phyloP scores from a whole-genome alignment of 2,888 invertebrate genomes.

The Choristoneura rosaceana region DNA sequence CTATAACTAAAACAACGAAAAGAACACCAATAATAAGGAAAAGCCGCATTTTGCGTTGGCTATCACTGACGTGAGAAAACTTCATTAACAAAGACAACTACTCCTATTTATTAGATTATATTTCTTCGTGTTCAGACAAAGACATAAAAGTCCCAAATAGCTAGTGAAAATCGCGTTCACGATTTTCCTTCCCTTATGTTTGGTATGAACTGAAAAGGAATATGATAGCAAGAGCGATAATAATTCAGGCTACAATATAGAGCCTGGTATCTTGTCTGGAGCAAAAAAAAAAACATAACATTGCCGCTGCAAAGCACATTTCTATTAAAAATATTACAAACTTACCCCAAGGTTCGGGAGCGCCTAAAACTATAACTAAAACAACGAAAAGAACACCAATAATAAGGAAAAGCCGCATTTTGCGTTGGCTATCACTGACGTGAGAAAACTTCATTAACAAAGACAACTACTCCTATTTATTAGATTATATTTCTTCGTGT shows the following conservation, averaged over 20 bases:
- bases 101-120: constrained; percentile 11
- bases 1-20: constrained; percentile 14
- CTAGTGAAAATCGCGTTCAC: background rate
- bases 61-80: constrained; percentile 30
- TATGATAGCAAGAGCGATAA: constrained; percentile 2
- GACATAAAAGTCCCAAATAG: background rate
- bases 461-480: constrained; percentile 12
- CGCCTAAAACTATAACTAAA: constrained; percentile 12
- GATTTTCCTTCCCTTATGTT: background rate
- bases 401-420: constrained; percentile 27
- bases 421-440: constrained; percentile 16
- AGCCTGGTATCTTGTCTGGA: background rate
- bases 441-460: constrained; percentile 21
- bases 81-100: constrained; percentile 11
- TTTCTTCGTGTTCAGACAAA: constrained; percentile 13
- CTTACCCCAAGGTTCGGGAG: constrained; percentile 8
- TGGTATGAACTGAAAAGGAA: background rate
- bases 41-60: constrained; percentile 13
- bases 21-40: constrained; percentile 21
- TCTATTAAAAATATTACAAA: background rate
- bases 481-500: constrained; percentile 14
- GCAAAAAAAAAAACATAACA: too few species aligned
- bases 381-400: constrained; percentile 14
- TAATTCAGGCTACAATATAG: background rate
- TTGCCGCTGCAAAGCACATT: too few species aligned